Conservation (phyloP, 2,888 invertebrate genomes). For the Caenorhabditis zanzibari region DNA sequence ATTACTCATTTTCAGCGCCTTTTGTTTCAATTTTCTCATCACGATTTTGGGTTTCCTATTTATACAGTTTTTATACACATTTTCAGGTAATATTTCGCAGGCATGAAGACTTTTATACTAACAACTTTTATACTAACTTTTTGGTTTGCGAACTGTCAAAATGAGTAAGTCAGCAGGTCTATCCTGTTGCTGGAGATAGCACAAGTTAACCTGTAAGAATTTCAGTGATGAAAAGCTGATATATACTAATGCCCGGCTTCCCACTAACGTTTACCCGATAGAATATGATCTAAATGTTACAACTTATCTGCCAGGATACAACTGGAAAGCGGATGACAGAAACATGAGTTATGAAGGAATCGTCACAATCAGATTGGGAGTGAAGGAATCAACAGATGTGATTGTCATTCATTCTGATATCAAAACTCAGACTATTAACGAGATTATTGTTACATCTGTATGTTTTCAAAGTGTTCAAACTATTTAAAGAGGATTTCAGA, state of each 20-base stretch:
- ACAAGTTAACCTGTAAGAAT: neutral
- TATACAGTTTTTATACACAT: constrained; percentile 1
- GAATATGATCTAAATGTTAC: constrained; percentile 25
- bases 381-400: constrained; percentile 21
- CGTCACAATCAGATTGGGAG: neutral
- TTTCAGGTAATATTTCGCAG: constrained; percentile 9
- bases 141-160: neutral
- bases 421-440: neutral
- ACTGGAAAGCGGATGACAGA: constrained; percentile 32
- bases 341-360: constrained; percentile 31
- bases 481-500: neutral
- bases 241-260: constrained; percentile 13
- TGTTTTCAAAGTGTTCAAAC: neutral
- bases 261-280: constrained; percentile 26
- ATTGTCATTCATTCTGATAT: constrained; percentile 24
- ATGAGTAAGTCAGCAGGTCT: neutral
- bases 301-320: constrained; percentile 49
- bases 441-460: neutral
- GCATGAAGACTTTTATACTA: constrained; percentile 9
- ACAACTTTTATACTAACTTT: constrained; percentile 16
- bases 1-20: constrained; percentile 4
- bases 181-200: neutral
- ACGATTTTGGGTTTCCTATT: neutral
- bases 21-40: constrained; percentile 2
- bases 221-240: constrained; percentile 1